phyloP scores from a whole-genome alignment of 2,888 invertebrate genomes.

The Lymantria monacha region DNA sequence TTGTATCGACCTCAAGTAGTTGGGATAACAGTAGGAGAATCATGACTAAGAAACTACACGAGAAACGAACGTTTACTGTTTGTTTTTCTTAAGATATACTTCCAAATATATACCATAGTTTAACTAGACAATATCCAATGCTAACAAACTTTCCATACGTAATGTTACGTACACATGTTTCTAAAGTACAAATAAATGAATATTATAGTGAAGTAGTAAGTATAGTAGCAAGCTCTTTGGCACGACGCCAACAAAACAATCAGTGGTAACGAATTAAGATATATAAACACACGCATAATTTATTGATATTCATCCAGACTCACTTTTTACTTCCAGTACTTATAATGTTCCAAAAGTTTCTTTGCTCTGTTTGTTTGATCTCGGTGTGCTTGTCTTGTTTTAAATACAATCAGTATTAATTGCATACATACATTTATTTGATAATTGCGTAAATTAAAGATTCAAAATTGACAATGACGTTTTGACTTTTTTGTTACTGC shows the following conservation, averaged over 20 bases:
- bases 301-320: slow-evolving; percentile 56
- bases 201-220: slow-evolving; percentile 29
- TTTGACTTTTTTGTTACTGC: too few relatives aligned
- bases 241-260: slow-evolving; percentile 69
- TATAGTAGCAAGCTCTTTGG: slow-evolving; percentile 58
- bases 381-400: not conserved
- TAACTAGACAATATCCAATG: slow-evolving; percentile 19
- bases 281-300: slow-evolving; percentile 60
- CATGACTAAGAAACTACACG: too few relatives aligned
- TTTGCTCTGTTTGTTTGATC: slow-evolving; percentile 46
- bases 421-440: not conserved
- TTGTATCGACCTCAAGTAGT: too few relatives aligned
- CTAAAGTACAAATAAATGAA: slow-evolving; percentile 22
- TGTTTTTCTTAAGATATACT: slow-evolving; percentile 1
- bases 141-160: slow-evolving; percentile 26
- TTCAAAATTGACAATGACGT: too few relatives aligned
- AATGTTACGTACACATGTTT: slow-evolving; percentile 19
- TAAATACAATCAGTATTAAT: not conserved
- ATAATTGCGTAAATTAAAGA: too few relatives aligned
- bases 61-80: too few relatives aligned
- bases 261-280: slow-evolving; percentile 57
- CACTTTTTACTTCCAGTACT: slow-evolving; percentile 55
- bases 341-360: slow-evolving; percentile 43
- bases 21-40: too few relatives aligned
- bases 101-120: slow-evolving; percentile 5